Evolutionary conservation across 2,113 vertebrate species (phyloP), one percentile per base, ranked within the genome.

Genomic region (Chaetodon auriga): DNA sequence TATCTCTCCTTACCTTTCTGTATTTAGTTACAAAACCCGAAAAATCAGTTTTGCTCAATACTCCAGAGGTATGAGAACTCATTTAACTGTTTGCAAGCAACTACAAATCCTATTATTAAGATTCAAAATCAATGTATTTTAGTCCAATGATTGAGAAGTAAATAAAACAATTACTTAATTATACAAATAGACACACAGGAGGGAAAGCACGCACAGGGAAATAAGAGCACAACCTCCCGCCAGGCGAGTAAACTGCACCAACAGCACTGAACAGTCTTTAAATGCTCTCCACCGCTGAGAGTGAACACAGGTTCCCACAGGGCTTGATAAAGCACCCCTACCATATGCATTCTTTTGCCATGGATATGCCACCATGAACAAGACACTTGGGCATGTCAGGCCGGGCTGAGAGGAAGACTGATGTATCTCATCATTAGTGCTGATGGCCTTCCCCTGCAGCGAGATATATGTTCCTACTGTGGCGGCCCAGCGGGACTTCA

Each of bases 271-370:
- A 69, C 86, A 85, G 76, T 88, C 53, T 83, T 84, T 90, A 87
- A 90, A 90, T 87, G 87, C 80, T 82, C 69, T 86, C 81, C 46
- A 87, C 92, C 36, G 81, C 92, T 92, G 91, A 70, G 90, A 84
- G 57, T 7, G 82, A 93, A 93, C 92, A 92, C 88, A 91, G 93
- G 81, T 87, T 93, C 94, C 93, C 89, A 94, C 90, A 90, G 92
- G 84, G 93, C 84, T 87, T 80, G 45, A 94, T 92, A 93, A 94
- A 94, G 91, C 82, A 92, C 89, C 90, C 90, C 91, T 86, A 51
- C 89, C 81, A 87, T 80, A 87, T 68, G 84, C 92, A 90, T 93
- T 93, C 90, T 90, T 91, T 83, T 1, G 2, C 81, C 80, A 66
- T 85, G 88, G 89, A 92, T 89, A 86, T 94, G 90, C 90, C 90